Percentiles rank a stretch among this genome's conserved stretches.
phyloP scores from a whole-genome alignment of 1,140 invertebrate species.

The Drosophila sp. region DNA sequence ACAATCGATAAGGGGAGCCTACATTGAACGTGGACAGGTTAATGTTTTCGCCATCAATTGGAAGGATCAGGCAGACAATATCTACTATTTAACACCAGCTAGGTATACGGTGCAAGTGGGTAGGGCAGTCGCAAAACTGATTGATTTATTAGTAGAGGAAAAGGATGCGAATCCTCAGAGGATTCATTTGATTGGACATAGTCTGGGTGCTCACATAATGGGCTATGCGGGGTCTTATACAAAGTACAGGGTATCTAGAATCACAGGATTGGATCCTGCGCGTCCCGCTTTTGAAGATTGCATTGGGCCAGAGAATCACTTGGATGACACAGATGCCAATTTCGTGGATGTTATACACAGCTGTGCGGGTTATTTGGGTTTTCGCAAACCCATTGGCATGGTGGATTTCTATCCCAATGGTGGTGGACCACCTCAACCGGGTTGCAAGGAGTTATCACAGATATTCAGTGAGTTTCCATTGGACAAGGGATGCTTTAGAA shows the following conservation, averaged over 20 bases:
- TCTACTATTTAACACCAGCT: slow-evolving; percentile 87
- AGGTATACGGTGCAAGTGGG: slow-evolving; percentile 87
- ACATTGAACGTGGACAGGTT: slow-evolving; percentile 84
- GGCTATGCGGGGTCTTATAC: slow-evolving; percentile 90
- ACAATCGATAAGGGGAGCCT: slow-evolving; percentile 83
- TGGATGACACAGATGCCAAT: slow-evolving; percentile 87
- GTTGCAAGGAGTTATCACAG: slow-evolving; percentile 86
- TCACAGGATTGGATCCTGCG: slow-evolving; percentile 91
- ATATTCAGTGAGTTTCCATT: slow-evolving; percentile 83
- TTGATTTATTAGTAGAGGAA: slow-evolving; percentile 85
- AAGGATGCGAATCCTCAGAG: slow-evolving; percentile 84
- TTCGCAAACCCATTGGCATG: slow-evolving; percentile 86
- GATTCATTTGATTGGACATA: slow-evolving; percentile 91
- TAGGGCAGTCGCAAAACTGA: slow-evolving; percentile 85
- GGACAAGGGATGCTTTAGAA: not conserved
- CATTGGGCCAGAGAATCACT: slow-evolving; percentile 84
- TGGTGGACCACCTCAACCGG: slow-evolving; percentile 88
- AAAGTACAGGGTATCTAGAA: slow-evolving; percentile 85
- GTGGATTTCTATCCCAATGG: slow-evolving; percentile 93
- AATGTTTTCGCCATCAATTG: slow-evolving; percentile 90
- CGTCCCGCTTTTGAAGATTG: slow-evolving; percentile 88
- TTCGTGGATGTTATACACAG: slow-evolving; percentile 93
- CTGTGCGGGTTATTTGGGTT: slow-evolving; percentile 87
- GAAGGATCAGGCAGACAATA: slow-evolving; percentile 86
- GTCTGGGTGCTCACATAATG: slow-evolving; percentile 94